Base-by-base conservation (phyloP, 53 echinoderm and acorn worm species). In the Zoroaster sp. region DNA sequence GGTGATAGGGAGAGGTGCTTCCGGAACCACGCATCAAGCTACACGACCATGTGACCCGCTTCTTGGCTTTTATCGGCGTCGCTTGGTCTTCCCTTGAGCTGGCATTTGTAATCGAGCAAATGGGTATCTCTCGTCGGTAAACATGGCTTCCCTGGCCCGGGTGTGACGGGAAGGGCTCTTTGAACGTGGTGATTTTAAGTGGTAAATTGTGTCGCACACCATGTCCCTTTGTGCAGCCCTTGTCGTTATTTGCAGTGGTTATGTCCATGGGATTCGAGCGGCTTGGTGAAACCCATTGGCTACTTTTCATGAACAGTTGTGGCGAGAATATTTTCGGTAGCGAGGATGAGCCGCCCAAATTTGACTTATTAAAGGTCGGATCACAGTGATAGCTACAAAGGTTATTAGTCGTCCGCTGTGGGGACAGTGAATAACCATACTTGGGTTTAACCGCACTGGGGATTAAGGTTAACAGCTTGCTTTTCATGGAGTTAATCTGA, bases 1-100 rank as follows among this genome's bases (percentile, higher is more conserved):
- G 78, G 35, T 78, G 78, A n/a, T 35, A 37, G 46, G 54, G 52
- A 53, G 54, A 52, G 21, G 35, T 17, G 36, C 37, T 52, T 8
- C 78, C 78, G 11, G 36, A 49, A 17, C 78, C 35, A 15, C 78
- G 78, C n/a, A 54, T 53, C 51, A 78, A 55, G 38, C 54, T 78
- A 36, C 35, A 18, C 30, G 54, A 78, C 78, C 78, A 78, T 14
- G 78, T 78, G 53, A 78, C 78, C 15, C 23, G 53, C 18, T 75
- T 75, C 33, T 28, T 31, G 23, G 28, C 35, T 15, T 28, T 34
- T 9, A 37, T 20, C 53, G 77, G 35, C 21, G 75, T 28, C 23
- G 75, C 11, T 42, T 13, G n/a, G 30, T 32, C 33, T 11, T 31
- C 32, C 6, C 0, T 75, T 0, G 30, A 49, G 8, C 36, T 18